phyloP scores from a whole-genome alignment of 2,113 vertebrate species.

The Pavo muticus region DNA sequence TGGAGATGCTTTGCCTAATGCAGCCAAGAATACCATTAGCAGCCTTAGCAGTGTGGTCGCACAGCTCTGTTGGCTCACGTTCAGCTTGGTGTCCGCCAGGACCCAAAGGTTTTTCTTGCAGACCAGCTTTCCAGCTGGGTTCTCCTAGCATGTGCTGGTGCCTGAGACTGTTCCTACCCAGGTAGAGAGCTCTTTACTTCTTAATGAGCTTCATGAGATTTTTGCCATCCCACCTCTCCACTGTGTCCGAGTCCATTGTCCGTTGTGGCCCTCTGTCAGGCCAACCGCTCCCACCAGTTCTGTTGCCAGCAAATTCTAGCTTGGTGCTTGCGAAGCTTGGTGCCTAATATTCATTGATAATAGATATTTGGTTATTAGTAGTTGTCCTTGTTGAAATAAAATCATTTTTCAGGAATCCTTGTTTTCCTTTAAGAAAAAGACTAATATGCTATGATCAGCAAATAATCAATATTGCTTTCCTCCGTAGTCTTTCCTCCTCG shows the following conservation, averaged over 20 bases:
- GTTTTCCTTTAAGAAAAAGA: neutral
- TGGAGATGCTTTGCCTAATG: neutral
- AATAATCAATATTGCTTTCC: neutral
- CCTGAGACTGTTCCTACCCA: neutral
- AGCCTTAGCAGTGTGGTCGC: neutral
- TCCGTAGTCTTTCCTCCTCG: neutral
- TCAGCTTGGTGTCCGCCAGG: neutral
- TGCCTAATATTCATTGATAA: neutral
- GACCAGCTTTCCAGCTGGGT: neutral
- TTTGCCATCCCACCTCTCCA: neutral
- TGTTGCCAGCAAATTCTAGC: neutral
- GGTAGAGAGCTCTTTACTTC: neutral
- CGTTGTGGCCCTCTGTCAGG: neutral
- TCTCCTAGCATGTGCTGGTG: neutral
- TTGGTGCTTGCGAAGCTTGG: neutral
- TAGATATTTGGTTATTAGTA: neutral
- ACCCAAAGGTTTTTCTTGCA: neutral
- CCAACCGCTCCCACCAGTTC: neutral
- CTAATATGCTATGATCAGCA: neutral
- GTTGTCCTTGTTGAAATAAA: neutral
- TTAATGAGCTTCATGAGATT: neutral
- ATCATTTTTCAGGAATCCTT: neutral
- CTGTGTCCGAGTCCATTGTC: too few relatives aligned
- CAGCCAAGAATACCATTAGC: neutral
- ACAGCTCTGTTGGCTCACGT: neutral